Evolutionary conservation across 2,113 vertebrate species (phyloP).

Genomic region (Bostrychus sinensis): DNA sequence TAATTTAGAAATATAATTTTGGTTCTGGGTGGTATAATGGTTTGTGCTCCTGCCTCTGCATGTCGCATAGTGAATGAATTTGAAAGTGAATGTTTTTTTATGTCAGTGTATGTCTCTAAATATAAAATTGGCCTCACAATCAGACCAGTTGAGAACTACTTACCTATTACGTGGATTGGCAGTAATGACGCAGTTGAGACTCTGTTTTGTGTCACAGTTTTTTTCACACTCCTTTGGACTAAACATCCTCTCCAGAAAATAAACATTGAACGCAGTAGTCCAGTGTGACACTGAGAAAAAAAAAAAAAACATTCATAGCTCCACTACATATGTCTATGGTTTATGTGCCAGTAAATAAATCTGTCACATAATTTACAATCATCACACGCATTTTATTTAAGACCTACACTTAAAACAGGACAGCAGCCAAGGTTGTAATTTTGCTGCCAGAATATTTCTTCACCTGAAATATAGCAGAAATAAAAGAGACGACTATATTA

Average conservation of each 20-base stretch:
- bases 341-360: slow-evolving; percentile 14
- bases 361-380: slow-evolving; percentile 10
- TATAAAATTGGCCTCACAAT: too few species aligned
- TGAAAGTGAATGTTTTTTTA: too few species aligned
- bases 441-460: background rate
- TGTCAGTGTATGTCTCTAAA: too few species aligned
- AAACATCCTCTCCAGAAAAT: slow-evolving; percentile 61
- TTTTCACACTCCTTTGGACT: slow-evolving; percentile 33
- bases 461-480: slow-evolving; percentile 12
- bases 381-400: background rate
- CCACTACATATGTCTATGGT: slow-evolving; percentile 8
- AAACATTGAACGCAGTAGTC: slow-evolving; percentile 33
- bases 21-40: too few species aligned
- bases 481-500: background rate
- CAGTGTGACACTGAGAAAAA: slow-evolving; percentile 17
- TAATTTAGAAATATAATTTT: too few species aligned
- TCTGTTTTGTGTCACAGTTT: slow-evolving; percentile 54
- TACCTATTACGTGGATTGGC: slow-evolving; percentile 18
- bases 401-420: background rate
- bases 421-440: background rate
- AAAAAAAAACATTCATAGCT: background rate
- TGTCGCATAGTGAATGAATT: too few species aligned
- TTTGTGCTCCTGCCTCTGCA: too few species aligned
- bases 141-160: too few species aligned
- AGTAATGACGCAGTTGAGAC: slow-evolving; percentile 32